Base-by-base conservation (phyloP, 1,140 invertebrate species). In the Planococcus citri region DNA sequence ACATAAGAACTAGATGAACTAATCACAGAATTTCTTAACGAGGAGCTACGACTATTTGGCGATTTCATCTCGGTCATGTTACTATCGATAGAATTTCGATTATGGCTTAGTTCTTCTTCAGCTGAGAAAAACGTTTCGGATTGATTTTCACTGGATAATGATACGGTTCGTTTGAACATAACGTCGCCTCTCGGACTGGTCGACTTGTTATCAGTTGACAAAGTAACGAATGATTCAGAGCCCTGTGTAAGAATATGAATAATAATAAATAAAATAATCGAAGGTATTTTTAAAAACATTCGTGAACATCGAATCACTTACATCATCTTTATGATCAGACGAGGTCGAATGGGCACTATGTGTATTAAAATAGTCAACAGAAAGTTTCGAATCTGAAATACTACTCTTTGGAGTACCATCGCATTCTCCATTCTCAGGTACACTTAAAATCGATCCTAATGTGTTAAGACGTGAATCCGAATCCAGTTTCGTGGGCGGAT, bases 101-200 rank as follows among this genome's bases (percentile, higher is more conserved):
- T 64, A 27, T 25, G 85, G 83, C 82, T 83, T 1, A 81, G 84
- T 74, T 93, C 90, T 78, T 95, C 92, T 77, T 94, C 91, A 0
- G 92, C 92, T 0, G 91, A 94, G 75, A 92, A 94, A 79, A 93
- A 95, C 25, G 88, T 87, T 78, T 94, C 92, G 0, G 90, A 92
- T 74, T 91, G 90, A 79, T 92, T 92, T 78, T 92, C 91, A 71
- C 89, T 92, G 1, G 88, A 91, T 75, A 93, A 86, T 0, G 91
- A 93, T 73, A 91, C 85, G 0, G 91, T 92, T 73, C 91, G 80
- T 79, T 64, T 64, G 25, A 64, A 64, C 12, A 64, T 17, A 10
- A 20, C 60, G 9, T 64, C 60, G 25, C 25, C 22, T 25, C 22
- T 64, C 60, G 60, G 20, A 25, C 21, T 24, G 2, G 25, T 12